A percentile compares a stretch with the other conserved stretches of the same genome.
These are phyloP conservation scores for Australoheros scitulus DNA, from an alignment of 2,113 vertebrate genomes.

Conservation along the genomic window DNA sequence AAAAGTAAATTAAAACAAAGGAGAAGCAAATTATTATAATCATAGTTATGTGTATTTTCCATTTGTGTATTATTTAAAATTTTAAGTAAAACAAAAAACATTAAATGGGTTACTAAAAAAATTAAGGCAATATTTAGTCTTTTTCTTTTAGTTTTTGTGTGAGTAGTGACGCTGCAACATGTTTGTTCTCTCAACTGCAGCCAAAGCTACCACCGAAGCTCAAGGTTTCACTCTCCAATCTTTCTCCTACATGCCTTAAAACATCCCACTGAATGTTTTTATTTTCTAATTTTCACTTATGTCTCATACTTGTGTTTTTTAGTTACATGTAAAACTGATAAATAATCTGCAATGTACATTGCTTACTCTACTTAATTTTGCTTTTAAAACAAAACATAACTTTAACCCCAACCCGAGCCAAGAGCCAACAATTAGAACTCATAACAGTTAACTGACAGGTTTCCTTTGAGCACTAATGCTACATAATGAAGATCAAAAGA, in stretches of 20 bases:
- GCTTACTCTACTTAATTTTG: background rate
- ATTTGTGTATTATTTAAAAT: no score
- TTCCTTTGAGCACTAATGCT: slow-evolving; percentile 48
- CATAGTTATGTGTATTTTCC: background rate
- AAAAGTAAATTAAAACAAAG: background rate
- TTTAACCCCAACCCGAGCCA: slow-evolving; percentile 23
- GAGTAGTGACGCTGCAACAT: slow-evolving; percentile 36
- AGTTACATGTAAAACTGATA: background rate
- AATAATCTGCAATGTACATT: background rate
- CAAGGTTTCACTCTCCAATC: slow-evolving; percentile 72
- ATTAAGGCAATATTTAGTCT: fast-evolving
- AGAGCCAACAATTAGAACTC: background rate
- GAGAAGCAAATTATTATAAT: background rate
- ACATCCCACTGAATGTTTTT: background rate
- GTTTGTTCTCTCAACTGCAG: slow-evolving; percentile 64
- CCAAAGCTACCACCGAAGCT: slow-evolving; percentile 57
- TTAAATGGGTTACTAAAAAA: background rate
- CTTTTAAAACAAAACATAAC: background rate
- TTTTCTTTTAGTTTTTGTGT: background rate
- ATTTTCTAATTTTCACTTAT: slow-evolving; percentile 23
- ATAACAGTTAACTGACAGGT: background rate
- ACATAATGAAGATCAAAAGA: slow-evolving; percentile 17
- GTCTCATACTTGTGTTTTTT: background rate
- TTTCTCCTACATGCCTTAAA: slow-evolving; percentile 13
- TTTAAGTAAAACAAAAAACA: no score